Percentiles rank a stretch among this genome's conserved stretches.
Conservation (phyloP, 2,888 invertebrate species). For the Drosophila fulvimacula region DNA sequence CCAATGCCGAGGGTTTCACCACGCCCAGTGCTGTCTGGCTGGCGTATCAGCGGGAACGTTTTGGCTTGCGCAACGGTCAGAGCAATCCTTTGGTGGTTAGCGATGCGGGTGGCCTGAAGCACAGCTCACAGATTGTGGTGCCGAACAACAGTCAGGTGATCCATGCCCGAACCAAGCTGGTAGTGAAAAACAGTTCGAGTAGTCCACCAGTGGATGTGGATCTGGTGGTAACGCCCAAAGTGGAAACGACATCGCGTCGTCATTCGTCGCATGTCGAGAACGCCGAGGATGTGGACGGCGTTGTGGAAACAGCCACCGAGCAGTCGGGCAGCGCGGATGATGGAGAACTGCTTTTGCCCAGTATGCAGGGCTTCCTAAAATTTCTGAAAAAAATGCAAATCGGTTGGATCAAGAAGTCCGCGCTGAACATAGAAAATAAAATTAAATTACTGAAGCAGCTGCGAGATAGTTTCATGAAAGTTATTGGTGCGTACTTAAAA, state of each 20-base stretch:
- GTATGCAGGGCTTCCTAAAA: slow-evolving; percentile 80
- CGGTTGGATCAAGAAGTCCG: slow-evolving; percentile 77
- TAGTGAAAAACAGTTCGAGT: slow-evolving; percentile 36
- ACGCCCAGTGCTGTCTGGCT: slow-evolving; percentile 82
- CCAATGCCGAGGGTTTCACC: slow-evolving; percentile 38
- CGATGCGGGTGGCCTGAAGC: slow-evolving; percentile 61
- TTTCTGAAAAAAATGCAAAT: slow-evolving; percentile 82
- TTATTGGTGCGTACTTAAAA: slow-evolving; percentile 87
- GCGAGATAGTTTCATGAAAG: slow-evolving; percentile 86
- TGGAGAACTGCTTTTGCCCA: slow-evolving; percentile 65
- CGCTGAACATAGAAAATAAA: slow-evolving; percentile 81
- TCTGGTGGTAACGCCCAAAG: slow-evolving; percentile 53
- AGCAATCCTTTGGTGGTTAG: slow-evolving; percentile 61
- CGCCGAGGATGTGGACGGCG: slow-evolving; percentile 16
- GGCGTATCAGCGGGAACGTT: slow-evolving; percentile 82
- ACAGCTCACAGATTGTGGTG: slow-evolving; percentile 65
- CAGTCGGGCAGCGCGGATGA: slow-evolving; percentile 17
- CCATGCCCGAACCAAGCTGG: slow-evolving; percentile 62
- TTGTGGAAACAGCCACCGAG: slow-evolving; percentile 41
- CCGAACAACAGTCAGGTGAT: slow-evolving; percentile 62
- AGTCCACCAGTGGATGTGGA: slow-evolving; percentile 29
- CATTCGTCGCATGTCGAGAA: slow-evolving; percentile 46
- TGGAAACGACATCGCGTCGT: slow-evolving; percentile 67
- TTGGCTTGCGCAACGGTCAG: slow-evolving; percentile 57
- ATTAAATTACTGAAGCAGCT: slow-evolving; percentile 79